Conservation (phyloP, 2,113 vertebrate species). For the Grammomys dolichurus region DNA sequence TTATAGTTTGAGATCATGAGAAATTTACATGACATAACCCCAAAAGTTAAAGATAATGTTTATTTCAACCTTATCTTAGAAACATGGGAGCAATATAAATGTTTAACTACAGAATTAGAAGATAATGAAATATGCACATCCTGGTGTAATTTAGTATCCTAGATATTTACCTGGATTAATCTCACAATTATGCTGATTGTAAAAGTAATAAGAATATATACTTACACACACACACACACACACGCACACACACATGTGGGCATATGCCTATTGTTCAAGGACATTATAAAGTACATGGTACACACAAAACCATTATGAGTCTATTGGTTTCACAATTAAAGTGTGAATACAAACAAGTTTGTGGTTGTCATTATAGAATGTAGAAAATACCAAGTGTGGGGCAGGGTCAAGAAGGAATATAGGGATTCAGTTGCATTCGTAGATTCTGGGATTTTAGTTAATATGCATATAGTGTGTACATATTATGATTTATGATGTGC, state of each 20-base stretch:
- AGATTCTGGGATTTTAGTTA: not conserved
- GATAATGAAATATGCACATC: not conserved
- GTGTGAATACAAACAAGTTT: not conserved
- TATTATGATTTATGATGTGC: not conserved
- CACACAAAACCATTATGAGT: not conserved
- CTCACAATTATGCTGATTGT: not conserved
- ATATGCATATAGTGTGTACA: not conserved
- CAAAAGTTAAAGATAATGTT: not conserved
- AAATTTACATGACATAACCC: not conserved
- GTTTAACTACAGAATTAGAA: not conserved
- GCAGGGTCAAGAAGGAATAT: not conserved
- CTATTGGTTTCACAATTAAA: not conserved
- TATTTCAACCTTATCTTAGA: constrained; percentile 1
- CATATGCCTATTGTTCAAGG: not conserved
- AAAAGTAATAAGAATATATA: not conserved
- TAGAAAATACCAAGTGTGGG: not conserved
- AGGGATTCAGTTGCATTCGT: not conserved
- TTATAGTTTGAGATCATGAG: not conserved
- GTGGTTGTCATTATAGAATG: not conserved
- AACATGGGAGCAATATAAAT: not conserved
- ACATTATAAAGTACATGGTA: not conserved
- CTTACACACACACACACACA: not conserved
- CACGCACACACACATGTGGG: not conserved
- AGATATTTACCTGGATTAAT: not conserved
- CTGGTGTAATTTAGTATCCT: not conserved